Percentiles rank a stretch among this genome's conserved stretches.
phyloP scores from a whole-genome alignment of 2,113 vertebrate genomes.

The Lanius ludovicianus region DNA sequence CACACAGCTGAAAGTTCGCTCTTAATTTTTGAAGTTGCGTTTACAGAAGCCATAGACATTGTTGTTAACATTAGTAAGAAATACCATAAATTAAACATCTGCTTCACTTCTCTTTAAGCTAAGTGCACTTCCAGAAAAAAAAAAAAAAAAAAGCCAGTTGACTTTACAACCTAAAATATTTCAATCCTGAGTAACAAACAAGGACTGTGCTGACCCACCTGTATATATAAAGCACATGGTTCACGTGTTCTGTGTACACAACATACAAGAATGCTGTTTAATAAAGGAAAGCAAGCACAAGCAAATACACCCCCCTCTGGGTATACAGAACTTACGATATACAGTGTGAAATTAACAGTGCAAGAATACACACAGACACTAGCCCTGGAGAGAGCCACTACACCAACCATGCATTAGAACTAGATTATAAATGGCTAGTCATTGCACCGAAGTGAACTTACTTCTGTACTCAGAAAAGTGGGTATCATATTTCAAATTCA shows the following conservation, averaged over 20 bases:
- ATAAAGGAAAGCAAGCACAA: not conserved
- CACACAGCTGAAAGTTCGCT: not conserved
- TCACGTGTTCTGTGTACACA: not conserved
- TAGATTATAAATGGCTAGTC: conserved; percentile 47
- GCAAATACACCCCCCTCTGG: not conserved
- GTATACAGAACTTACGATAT: not conserved
- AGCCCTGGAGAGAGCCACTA: not conserved
- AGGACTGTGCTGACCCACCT: not conserved
- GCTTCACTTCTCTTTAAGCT: not conserved
- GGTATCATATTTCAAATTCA: not conserved
- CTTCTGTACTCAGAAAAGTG: not conserved
- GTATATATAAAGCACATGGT: not conserved
- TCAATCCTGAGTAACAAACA: not conserved
- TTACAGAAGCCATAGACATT: not conserved
- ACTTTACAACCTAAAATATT: not conserved
- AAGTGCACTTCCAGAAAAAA: not conserved
- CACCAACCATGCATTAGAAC: not conserved
- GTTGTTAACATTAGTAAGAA: not conserved
- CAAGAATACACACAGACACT: not conserved
- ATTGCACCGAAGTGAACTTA: conserved; percentile 35
- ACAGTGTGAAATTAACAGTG: not conserved
- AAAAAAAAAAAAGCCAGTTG: not conserved
- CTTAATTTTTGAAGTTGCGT: not conserved
- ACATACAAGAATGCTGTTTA: not conserved
- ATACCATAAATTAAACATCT: not conserved